Percentiles rank a stretch among this genome's conserved stretches.
These are phyloP conservation scores for Drosophila ogumai DNA, from an alignment of 1,140 invertebrate genomes.

Conservation along the genomic window DNA sequence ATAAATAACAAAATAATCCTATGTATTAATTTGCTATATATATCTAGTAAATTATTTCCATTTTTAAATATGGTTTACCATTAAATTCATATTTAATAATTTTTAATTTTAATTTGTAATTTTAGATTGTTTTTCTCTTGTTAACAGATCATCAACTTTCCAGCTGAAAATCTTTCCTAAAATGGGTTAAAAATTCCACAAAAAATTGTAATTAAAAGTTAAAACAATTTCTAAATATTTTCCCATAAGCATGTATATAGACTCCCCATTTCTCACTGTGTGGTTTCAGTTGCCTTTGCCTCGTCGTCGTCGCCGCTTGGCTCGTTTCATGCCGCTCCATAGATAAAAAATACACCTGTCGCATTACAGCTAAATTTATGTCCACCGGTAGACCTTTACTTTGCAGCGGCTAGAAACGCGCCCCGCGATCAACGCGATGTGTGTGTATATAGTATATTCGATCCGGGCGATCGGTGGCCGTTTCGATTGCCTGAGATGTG, in stretches of 20 bases:
- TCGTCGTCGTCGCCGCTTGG: constrained; percentile 26
- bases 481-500: constrained; percentile 56
- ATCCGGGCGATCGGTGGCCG: constrained; percentile 71
- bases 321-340: constrained; percentile 76
- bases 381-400: constrained; percentile 84
- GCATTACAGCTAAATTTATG: constrained; percentile 84
- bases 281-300: constrained; percentile 31
- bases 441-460: constrained; percentile 48
- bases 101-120: too few species aligned
- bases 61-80: too few species aligned
- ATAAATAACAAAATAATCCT: too few species aligned
- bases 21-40: too few species aligned
- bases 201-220: too few species aligned
- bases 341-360: constrained; percentile 84
- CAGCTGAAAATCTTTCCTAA: too few species aligned
- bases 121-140: too few species aligned
- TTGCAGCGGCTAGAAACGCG: constrained; percentile 77
- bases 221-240: too few species aligned
- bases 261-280: constrained; percentile 13
- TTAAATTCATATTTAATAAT: too few species aligned
- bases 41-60: too few species aligned
- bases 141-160: too few species aligned
- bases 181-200: too few species aligned
- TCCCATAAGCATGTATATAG: fast-evolving
- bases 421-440: constrained; percentile 38